These are phyloP conservation scores for Margaritifera margaritifera DNA, from an alignment of 2,888 invertebrate genomes.

Conservation along the genomic window DNA sequence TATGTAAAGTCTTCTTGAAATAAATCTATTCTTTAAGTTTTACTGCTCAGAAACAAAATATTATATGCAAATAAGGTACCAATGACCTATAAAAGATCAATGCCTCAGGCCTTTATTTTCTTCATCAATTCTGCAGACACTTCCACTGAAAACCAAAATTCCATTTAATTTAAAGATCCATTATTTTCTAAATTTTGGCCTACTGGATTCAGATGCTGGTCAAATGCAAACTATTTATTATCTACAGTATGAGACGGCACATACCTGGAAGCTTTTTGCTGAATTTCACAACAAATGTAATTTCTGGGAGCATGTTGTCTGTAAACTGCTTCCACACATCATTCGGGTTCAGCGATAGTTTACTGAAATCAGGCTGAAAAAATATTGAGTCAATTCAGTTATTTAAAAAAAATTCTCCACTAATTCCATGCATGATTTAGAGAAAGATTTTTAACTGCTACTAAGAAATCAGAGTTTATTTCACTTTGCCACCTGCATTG, in stretches of 20 bases:
- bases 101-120: too few species aligned
- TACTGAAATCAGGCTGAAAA: slow-evolving; percentile 57
- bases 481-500: too few species aligned
- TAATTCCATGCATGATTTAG: too few species aligned
- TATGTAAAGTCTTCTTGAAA: too few species aligned
- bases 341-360: slow-evolving; percentile 46
- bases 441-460: too few species aligned
- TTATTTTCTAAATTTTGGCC: neutral
- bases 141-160: neutral
- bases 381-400: neutral
- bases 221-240: neutral
- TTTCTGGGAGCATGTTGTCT: slow-evolving; percentile 68
- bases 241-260: neutral
- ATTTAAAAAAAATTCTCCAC: too few species aligned
- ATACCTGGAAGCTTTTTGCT: slow-evolving; percentile 70
- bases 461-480: too few species aligned
- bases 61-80: too few species aligned
- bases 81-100: too few species aligned
- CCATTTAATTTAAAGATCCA: too few species aligned
- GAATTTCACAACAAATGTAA: slow-evolving; percentile 70
- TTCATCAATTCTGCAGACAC: neutral
- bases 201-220: neutral
- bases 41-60: too few species aligned
- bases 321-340: slow-evolving; percentile 66
- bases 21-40: too few species aligned